These are phyloP conservation scores for Larimichthys crocea DNA, from an alignment of 2,113 vertebrate genomes.

Conservation along the genomic window DNA sequence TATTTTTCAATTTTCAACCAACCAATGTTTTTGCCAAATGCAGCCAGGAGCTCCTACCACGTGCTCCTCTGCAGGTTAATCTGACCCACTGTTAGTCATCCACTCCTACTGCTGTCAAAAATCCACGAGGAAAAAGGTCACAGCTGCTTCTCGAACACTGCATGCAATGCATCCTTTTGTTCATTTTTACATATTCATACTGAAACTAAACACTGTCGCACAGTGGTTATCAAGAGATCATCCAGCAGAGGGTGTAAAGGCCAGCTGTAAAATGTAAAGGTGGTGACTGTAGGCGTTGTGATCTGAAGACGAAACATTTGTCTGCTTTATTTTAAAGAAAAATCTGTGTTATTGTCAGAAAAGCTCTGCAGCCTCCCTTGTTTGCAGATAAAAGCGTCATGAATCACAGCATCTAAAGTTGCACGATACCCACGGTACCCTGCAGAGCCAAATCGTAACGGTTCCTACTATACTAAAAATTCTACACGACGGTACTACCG, in stretches of 20 bases:
- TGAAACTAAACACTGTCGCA: background rate
- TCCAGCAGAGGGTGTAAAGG: background rate
- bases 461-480: too few species aligned
- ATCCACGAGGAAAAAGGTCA: background rate
- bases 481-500: too few species aligned
- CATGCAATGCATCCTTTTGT: constrained; percentile 1
- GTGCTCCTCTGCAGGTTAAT: background rate
- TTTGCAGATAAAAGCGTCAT: constrained; percentile 10
- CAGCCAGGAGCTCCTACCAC: background rate
- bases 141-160: background rate
- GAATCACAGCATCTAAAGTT: constrained; percentile 8
- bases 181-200: background rate
- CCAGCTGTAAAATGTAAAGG: background rate
- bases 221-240: background rate
- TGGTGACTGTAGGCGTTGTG: background rate
- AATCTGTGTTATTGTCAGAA: background rate
- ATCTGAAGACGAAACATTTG: background rate
- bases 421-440: too few species aligned
- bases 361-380: background rate
- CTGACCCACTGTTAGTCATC: background rate
- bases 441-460: too few species aligned
- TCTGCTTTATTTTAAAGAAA: background rate
- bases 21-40: background rate
- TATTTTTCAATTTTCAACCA: background rate
- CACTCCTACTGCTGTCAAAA: background rate